phyloP scores from a whole-genome alignment of 2,888 invertebrate species.

The Scelioninae gen. 2 region DNA sequence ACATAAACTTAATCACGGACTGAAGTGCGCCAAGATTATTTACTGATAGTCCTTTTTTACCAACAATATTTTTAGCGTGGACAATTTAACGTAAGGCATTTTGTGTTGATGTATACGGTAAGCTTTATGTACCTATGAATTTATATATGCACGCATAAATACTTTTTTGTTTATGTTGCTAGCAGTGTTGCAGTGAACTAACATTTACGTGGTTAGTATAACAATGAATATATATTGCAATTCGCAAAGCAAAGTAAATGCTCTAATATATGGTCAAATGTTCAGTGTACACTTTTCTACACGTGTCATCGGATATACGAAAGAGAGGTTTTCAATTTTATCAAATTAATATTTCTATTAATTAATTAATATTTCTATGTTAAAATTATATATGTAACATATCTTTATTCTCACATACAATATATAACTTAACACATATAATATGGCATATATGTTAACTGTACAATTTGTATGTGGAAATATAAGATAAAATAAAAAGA shows the following conservation, averaged over 20 bases:
- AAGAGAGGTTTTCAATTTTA: conserved; percentile 17
- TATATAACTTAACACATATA: no score
- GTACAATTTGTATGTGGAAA: no score
- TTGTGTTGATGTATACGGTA: conserved; percentile 31
- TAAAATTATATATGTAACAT: no score
- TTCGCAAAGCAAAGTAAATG: not conserved
- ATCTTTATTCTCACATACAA: no score
- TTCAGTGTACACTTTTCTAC: conserved; percentile 3
- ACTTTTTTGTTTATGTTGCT: conserved; percentile 21
- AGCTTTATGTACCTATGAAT: conserved; percentile 45
- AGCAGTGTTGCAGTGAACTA: conserved; percentile 48
- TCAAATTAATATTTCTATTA: conserved; percentile 19
- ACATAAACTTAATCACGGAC: not conserved
- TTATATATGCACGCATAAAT: conserved; percentile 14
- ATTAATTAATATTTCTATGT: not conserved
- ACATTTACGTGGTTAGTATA: conserved; percentile 39
- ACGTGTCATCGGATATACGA: conserved; percentile 4
- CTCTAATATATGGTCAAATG: not conserved
- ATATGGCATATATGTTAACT: no score
- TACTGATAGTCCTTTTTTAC: conserved; percentile 46
- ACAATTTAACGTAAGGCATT: conserved; percentile 25
- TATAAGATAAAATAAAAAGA: no score
- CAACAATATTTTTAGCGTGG: conserved; percentile 38
- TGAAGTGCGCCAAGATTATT: conserved; percentile 15
- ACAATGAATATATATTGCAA: conserved; percentile 18